phyloP scores from a whole-genome alignment of 2,113 vertebrate species.

The Echinops telfairi region DNA sequence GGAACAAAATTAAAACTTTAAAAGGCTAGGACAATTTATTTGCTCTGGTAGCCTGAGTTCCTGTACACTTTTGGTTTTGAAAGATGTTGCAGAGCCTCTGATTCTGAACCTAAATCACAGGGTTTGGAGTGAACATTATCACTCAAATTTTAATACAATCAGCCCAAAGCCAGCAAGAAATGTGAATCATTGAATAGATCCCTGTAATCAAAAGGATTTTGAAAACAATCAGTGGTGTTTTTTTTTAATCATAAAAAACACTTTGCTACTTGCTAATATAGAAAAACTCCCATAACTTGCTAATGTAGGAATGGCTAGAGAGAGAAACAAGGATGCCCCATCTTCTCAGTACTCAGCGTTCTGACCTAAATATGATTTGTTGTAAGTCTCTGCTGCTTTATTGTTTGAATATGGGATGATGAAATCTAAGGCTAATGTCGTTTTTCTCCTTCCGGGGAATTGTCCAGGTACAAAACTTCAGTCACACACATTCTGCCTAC shows the following conservation, averaged over 20 bases:
- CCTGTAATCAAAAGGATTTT: slow-evolving; percentile 9
- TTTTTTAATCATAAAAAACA: background rate
- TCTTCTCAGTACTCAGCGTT: background rate
- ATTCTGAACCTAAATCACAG: background rate
- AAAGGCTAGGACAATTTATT: background rate
- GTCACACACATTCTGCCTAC: too few relatives aligned
- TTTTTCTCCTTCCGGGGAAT: background rate
- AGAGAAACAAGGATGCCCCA: background rate
- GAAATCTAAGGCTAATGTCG: background rate
- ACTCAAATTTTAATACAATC: slow-evolving; percentile 13
- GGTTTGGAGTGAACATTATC: background rate
- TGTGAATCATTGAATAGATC: background rate
- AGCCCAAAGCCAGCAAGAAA: slow-evolving; percentile 2
- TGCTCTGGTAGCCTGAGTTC: background rate
- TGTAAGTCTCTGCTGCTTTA: too few relatives aligned
- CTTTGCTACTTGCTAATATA: too few relatives aligned
- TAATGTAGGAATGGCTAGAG: background rate
- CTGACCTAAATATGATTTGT: background rate
- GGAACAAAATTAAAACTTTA: slow-evolving; percentile 35
- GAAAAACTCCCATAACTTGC: background rate
- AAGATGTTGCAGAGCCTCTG: background rate
- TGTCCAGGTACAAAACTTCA: background rate
- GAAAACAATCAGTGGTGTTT: background rate
- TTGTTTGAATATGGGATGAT: background rate
- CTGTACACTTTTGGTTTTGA: background rate